Base-by-base conservation (phyloP, 1,140 invertebrate species). In the Drosophila novamexicana region DNA sequence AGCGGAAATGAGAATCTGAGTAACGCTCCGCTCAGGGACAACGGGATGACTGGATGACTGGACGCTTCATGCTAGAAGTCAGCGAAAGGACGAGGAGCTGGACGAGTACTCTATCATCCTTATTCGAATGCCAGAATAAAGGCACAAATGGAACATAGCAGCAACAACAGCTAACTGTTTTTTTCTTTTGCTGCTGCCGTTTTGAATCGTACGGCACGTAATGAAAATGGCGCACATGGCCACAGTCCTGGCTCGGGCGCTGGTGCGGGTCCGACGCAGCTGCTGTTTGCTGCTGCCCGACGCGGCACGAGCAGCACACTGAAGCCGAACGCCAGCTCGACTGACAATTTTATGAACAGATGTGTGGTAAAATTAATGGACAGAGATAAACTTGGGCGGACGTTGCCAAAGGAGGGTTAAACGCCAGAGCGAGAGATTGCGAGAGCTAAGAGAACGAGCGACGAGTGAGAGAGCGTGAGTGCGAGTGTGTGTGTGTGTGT, bases 311-410 rank as follows among this genome's bases (percentile, higher is more conserved):
- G 64, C 69, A 57, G 7, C 56, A 42, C 63, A 88, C 79, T 89
- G 80, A 88, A 70, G 70, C 84, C 84, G 84, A 88, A 71, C 65
- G 65, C 50, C 77, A 80, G 77, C 59, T 77, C 77, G 80, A 73
- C 81, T 66, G 81, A 82, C 84, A 89, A 88, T 88, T 89, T 88
- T 88, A 84, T 88, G 84, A 88, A 88, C 84, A 88, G 84, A 88
- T 88, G 84, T 88, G 84, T 73, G 83, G 83, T 89, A 89, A 88
- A 89, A 88, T 88, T 88, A 88, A 88, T 88, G 84, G 83, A 88
- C 83, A 88, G 80, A 86, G 84, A 88, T 88, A 88, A 88, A 80
- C 73, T 80, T 76, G 73, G 29, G 18, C 36, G 52, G 42, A 14
- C 36, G 49, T 6, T 10, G 56, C 66, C 62, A 84, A 69, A 65